Evolutionary conservation across 2,113 vertebrate genomes (phyloP).

Genomic region (Cyanistes caeruleus): DNA sequence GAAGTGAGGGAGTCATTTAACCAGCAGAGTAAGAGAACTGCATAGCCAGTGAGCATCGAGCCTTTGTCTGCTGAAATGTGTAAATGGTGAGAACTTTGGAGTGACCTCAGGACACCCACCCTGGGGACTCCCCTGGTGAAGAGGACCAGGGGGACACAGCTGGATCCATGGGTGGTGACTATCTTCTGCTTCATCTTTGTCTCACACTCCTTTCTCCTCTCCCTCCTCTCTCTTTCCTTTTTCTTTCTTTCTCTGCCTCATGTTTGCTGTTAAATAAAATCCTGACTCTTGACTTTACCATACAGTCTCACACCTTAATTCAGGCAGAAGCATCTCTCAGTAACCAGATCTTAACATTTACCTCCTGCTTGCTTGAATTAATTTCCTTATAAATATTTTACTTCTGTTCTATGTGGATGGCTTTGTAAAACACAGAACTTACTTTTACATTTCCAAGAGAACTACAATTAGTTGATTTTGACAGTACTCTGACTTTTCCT

Average conservation of each 20-base stretch:
- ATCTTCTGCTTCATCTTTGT: neutral
- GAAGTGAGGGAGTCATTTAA: neutral
- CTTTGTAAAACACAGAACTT: neutral
- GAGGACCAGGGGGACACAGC: no score
- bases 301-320: neutral
- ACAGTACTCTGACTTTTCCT: neutral
- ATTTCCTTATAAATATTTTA: neutral
- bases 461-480: neutral
- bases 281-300: neutral
- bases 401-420: neutral
- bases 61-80: neutral
- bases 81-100: neutral
- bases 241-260: neutral
- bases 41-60: rapidly evolving
- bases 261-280: neutral
- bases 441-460: neutral
- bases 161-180: neutral
- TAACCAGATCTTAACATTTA: neutral
- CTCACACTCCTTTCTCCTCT: neutral
- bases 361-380: neutral
- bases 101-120: neutral
- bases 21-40: neutral
- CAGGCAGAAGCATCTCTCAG: neutral
- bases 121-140: neutral
- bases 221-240: neutral